Conservation (phyloP, 2,113 vertebrate genomes). For the Chitala chitala region DNA sequence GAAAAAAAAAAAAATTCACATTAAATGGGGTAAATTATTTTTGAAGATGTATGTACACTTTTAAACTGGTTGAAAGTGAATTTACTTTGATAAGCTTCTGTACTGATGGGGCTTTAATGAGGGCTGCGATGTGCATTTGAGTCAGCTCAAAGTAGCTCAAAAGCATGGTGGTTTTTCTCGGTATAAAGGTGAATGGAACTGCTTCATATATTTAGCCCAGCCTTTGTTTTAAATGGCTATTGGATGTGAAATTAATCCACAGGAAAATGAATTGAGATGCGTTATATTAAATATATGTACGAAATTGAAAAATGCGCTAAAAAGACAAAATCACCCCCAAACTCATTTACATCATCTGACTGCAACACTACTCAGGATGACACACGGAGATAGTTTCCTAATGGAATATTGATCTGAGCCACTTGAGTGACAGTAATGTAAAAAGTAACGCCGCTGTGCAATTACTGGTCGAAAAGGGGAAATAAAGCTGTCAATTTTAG, state of each 20-base stretch:
- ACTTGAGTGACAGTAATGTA: conserved; percentile 36
- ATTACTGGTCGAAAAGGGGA: conserved; percentile 36
- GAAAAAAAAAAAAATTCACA: background rate
- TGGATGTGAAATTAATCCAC: conserved; percentile 11
- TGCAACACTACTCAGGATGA: conserved; percentile 24
- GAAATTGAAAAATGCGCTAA: conserved; percentile 25
- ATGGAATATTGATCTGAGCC: conserved; percentile 46
- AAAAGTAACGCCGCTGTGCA: conserved; percentile 26
- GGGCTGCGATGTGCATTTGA: background rate
- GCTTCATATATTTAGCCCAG: conserved; percentile 2
- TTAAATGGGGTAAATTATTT: background rate
- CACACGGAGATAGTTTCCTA: conserved; percentile 29
- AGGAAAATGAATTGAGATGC: background rate
- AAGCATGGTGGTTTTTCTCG: conserved; percentile 2
- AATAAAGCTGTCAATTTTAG: conserved; percentile 46
- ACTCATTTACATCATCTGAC: conserved; percentile 26
- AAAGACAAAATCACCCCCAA: conserved; percentile 17
- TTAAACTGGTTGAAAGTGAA: background rate
- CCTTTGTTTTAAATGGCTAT: background rate
- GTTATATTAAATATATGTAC: conserved; percentile 27
- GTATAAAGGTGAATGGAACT: background rate
- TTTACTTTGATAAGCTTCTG: conserved; percentile 4
- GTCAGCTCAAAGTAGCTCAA: conserved; percentile 6
- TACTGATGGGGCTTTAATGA: background rate
- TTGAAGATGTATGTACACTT: background rate